Evolutionary conservation across 2,113 vertebrate genomes (phyloP).

Genomic region (Sterna hirundo): DNA sequence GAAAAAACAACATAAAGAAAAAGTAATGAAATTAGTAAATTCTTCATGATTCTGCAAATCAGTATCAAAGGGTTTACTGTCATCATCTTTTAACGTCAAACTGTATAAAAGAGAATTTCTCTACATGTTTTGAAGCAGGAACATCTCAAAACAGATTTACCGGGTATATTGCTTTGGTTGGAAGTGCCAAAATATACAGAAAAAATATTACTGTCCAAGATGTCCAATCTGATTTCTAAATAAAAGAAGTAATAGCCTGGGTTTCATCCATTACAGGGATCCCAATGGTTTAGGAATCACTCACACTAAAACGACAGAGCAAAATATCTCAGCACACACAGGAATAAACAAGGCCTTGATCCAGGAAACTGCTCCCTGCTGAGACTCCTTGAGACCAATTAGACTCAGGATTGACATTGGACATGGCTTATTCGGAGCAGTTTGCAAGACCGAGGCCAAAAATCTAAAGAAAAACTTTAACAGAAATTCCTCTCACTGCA

Average conservation of each 20-base stretch:
- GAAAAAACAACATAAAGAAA: neutral
- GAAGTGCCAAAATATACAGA: neutral
- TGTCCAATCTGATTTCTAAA: conserved; percentile 25
- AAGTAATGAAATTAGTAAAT: neutral
- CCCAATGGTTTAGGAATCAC: neutral
- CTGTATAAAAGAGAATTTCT: conserved; percentile 8
- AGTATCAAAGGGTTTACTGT: conserved; percentile 21
- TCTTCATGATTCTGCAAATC: conserved; percentile 35
- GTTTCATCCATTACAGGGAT: neutral
- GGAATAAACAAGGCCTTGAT: neutral
- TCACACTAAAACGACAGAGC: neutral
- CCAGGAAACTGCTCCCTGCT: neutral
- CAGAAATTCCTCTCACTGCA: neutral
- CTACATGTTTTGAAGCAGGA: neutral
- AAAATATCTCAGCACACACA: neutral
- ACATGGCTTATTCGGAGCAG: neutral
- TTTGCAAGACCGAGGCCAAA: neutral
- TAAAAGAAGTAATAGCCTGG: conserved; percentile 15
- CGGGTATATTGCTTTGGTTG: neutral
- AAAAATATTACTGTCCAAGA: conserved; percentile 6
- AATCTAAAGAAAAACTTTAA: neutral
- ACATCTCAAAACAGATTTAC: conserved; percentile 26
- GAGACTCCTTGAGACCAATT: neutral
- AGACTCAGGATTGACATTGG: neutral
- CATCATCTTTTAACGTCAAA: conserved; percentile 9